phyloP scores from a whole-genome alignment of 2,113 vertebrate genomes.

The Argyrosomus japonicus region DNA sequence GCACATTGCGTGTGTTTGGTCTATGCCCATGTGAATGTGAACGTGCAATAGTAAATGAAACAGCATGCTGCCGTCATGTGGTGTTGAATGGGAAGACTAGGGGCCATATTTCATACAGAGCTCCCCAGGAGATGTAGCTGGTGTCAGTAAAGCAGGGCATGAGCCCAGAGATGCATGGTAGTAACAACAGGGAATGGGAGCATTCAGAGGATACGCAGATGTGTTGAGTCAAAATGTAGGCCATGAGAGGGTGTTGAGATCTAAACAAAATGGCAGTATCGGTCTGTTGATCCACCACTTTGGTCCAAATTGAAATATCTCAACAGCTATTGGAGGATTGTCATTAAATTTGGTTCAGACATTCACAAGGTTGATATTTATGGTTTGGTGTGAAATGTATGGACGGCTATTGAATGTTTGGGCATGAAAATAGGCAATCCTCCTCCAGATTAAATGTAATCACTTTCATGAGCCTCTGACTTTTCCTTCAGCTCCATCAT shows the following conservation, averaged over 20 bases:
- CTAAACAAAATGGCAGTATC: background rate
- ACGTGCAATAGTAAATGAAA: conserved; percentile 20
- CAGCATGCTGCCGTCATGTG: conserved; percentile 2
- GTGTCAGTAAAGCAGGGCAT: conserved; percentile 51
- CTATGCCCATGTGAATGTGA: background rate
- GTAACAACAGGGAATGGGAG: conserved; percentile 21
- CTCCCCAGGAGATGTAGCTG: conserved; percentile 19
- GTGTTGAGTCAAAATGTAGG: conserved; percentile 21
- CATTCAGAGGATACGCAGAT: background rate
- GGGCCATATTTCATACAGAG: conserved; percentile 48
- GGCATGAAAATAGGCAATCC: background rate
- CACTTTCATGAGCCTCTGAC: background rate
- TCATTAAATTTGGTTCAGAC: background rate
- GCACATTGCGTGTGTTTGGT: background rate
- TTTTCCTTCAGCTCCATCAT: background rate
- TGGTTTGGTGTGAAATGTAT: background rate
- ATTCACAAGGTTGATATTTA: no score
- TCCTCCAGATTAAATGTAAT: background rate
- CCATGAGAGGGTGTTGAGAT: background rate
- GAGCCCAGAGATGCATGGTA: conserved; percentile 49
- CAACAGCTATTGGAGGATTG: background rate
- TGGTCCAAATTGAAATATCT: background rate
- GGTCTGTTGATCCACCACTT: background rate
- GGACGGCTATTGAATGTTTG: background rate
- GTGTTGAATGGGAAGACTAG: conserved; percentile 26